These are phyloP conservation scores for Spisula solida DNA, from an alignment of 2,888 invertebrate genomes.

Conservation along the genomic window DNA sequence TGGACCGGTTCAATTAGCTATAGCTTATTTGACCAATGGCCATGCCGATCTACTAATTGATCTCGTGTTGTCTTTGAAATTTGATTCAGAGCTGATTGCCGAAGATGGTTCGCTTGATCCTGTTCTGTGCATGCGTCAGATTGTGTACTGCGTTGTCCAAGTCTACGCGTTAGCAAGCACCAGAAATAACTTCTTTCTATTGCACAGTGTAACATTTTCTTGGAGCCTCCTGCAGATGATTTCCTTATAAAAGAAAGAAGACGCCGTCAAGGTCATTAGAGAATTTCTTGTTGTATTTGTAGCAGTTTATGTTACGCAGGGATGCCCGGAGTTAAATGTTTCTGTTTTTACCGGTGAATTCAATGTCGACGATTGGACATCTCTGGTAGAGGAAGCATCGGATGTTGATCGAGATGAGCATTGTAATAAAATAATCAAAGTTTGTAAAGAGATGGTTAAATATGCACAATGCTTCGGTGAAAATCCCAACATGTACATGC, in stretches of 20 bases:
- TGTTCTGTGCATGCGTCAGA: background rate
- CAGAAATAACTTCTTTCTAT: background rate
- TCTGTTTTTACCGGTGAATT: background rate
- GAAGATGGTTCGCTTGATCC: constrained; percentile 45
- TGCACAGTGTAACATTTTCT: constrained; percentile 68
- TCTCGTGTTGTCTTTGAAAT: constrained; percentile 48
- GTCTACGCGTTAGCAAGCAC: constrained; percentile 54
- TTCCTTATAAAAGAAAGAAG: constrained; percentile 40
- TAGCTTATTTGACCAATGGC: background rate
- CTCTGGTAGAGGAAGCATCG: constrained; percentile 36
- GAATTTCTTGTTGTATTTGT: constrained; percentile 56
- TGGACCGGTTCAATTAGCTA: constrained; percentile 58
- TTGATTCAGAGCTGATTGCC: constrained; percentile 27
- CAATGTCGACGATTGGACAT: constrained; percentile 47
- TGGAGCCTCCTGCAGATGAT: constrained; percentile 62
- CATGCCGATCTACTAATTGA: constrained; percentile 54
- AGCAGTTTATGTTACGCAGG: constrained; percentile 56
- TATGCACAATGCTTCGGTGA: constrained; percentile 35
- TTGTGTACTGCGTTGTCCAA: constrained; percentile 50
- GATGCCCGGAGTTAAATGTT: constrained; percentile 46
- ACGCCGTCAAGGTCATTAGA: constrained; percentile 48
- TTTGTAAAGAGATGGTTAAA: constrained; percentile 57
- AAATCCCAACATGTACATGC: constrained; percentile 43
- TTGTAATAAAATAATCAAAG: constrained; percentile 66
- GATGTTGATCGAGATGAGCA: constrained; percentile 62